Evolutionary conservation across 1,140 invertebrate genomes (phyloP).

Genomic region (Drosophila carrolli): DNA sequence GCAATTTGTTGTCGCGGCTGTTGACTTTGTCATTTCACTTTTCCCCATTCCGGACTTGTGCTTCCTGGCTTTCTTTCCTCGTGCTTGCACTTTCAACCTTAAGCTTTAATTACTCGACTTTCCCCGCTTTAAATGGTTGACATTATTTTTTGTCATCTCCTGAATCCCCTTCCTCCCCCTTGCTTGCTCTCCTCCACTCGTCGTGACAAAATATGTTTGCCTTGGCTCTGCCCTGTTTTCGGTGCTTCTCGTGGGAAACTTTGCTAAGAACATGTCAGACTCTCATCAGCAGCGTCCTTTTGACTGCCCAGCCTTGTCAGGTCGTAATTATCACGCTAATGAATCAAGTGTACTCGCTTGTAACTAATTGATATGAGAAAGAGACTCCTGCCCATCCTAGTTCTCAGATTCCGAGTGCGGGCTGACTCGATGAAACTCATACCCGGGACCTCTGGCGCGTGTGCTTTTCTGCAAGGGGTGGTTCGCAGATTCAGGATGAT

Average conservation of each 20-base stretch:
- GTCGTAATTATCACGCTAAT: constrained; percentile 79
- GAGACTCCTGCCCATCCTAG: constrained; percentile 52
- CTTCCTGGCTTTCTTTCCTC: background rate
- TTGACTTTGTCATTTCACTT: constrained; percentile 63
- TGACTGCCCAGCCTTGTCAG: constrained; percentile 41
- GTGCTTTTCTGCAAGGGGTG: constrained; percentile 25
- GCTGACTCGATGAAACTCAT: constrained; percentile 13
- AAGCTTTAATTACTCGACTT: constrained; percentile 52
- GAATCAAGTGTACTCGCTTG: constrained; percentile 79
- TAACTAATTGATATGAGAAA: constrained; percentile 82
- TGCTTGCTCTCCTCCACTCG: constrained; percentile 1
- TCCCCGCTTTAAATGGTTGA: constrained; percentile 43
- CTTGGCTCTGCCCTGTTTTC: constrained; percentile 23
- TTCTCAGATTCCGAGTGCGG: constrained; percentile 31
- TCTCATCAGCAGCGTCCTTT: constrained; percentile 45
- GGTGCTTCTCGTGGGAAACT: constrained; percentile 61
- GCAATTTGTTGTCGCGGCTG: constrained; percentile 76
- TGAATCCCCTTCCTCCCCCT: background rate
- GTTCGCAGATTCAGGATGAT: constrained; percentile 23
- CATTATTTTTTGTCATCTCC: constrained; percentile 46
- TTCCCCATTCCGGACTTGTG: constrained; percentile 15
- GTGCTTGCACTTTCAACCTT: constrained; percentile 25
- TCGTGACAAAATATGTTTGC: constrained; percentile 46
- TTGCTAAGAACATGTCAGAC: constrained; percentile 48
- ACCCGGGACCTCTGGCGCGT: constrained; percentile 19